phyloP scores from a whole-genome alignment of 2,113 vertebrate species.

The Rhineura floridana region DNA sequence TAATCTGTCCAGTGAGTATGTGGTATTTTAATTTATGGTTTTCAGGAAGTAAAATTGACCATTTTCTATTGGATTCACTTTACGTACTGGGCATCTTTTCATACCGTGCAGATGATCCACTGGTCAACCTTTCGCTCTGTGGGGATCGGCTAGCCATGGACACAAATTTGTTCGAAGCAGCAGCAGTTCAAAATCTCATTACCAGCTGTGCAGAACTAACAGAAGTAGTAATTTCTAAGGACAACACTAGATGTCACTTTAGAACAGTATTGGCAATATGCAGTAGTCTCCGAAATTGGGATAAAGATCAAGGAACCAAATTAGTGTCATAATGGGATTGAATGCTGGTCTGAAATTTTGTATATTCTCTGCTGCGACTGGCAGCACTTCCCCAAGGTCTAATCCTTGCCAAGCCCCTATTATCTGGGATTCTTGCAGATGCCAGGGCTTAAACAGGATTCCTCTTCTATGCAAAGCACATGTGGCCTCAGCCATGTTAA shows the following conservation, averaged over 20 bases:
- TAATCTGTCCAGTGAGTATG: not conserved
- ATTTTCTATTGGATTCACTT: not conserved
- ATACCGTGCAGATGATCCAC: not conserved
- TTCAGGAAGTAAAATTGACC: not conserved
- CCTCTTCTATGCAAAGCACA: not conserved
- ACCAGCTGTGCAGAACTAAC: not conserved
- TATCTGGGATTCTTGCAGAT: not conserved
- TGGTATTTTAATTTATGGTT: not conserved
- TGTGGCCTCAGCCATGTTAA: not conserved
- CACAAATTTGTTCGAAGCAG: accelerated
- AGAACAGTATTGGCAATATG: not conserved
- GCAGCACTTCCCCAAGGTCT: not conserved
- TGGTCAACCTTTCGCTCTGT: too few relatives aligned
- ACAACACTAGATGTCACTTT: slow-evolving; percentile 48
- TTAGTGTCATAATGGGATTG: not conserved
- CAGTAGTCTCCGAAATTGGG: accelerated
- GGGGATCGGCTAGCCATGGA: not conserved
- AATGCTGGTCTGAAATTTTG: not conserved
- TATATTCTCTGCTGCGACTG: too few relatives aligned
- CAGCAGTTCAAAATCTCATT: not conserved
- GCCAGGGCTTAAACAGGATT: not conserved
- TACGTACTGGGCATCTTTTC: not conserved
- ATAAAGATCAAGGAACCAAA: not conserved
- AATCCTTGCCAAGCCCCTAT: not conserved
- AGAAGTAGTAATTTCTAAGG: not conserved